A percentile compares a stretch with the other conserved stretches of the same genome.
Conservation (phyloP, 1,140 invertebrate species). For the Sycobia sp. region DNA sequence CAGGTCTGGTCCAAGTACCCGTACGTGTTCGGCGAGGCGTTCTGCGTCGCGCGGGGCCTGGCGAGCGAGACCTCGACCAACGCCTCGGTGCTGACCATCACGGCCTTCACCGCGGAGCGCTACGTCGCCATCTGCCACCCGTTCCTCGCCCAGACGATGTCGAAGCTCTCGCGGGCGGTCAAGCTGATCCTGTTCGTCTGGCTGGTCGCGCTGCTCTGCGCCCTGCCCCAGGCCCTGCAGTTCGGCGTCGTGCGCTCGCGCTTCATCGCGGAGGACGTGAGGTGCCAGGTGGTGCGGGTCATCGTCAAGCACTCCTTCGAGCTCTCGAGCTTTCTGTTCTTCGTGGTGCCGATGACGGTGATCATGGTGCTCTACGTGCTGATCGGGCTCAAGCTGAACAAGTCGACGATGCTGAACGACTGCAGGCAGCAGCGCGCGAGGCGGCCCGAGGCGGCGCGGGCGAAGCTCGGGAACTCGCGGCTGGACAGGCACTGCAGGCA, state of each 20-base stretch:
- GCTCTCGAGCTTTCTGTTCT: conserved; percentile 85
- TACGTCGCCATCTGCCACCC: conserved; percentile 95
- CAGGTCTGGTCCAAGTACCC: conserved; percentile 87
- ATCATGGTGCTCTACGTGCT: conserved; percentile 83
- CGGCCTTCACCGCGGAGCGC: conserved; percentile 88
- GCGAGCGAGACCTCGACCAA: conserved; percentile 90
- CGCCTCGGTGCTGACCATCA: conserved; percentile 90
- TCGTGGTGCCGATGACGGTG: conserved; percentile 82
- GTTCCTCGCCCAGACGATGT: conserved; percentile 85
- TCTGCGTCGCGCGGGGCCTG: conserved; percentile 83
- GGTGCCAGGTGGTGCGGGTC: conserved; percentile 67
- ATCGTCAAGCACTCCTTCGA: conserved; percentile 78
- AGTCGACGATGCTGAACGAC: conserved; percentile 66
- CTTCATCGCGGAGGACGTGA: conserved; percentile 56
- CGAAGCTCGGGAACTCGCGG: conserved; percentile 26
- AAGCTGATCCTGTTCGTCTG: conserved; percentile 75
- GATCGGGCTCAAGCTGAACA: conserved; percentile 77
- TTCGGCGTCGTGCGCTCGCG: conserved; percentile 69
- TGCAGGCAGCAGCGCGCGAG: conserved; percentile 38
- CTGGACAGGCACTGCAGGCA: conserved; percentile 46
- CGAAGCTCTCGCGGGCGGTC: conserved; percentile 74
- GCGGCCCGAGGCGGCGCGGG: conserved; percentile 34
- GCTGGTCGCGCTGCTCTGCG: conserved; percentile 73
- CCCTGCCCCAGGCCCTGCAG: conserved; percentile 79
- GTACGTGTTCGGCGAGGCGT: conserved; percentile 84